These are phyloP conservation scores for Trinectes maculatus DNA, from an alignment of 2,113 vertebrate species.

Conservation along the genomic window DNA sequence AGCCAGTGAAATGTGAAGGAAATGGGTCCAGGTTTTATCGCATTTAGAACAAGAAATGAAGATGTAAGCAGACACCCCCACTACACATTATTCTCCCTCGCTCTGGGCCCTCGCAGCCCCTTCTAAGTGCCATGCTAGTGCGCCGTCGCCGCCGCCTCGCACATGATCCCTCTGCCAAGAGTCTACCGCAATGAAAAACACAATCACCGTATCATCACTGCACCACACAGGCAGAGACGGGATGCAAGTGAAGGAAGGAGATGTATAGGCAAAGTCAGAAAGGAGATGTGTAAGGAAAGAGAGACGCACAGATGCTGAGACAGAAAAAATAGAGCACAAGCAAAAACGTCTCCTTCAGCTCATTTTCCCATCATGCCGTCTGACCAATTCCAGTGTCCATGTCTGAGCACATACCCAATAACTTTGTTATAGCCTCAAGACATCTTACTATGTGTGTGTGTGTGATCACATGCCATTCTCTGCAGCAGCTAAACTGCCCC, in stretches of 20 bases:
- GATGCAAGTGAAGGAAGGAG: slow-evolving; percentile 22
- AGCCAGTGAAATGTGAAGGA: slow-evolving; percentile 36
- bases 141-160: slow-evolving; percentile 57
- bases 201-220: slow-evolving; percentile 52
- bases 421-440: slow-evolving; percentile 41
- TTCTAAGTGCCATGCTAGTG: slow-evolving; percentile 51
- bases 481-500: slow-evolving; percentile 41
- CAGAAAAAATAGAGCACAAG: slow-evolving; percentile 13
- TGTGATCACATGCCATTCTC: slow-evolving; percentile 58
- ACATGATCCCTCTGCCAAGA: slow-evolving; percentile 69
- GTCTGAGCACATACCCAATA: slow-evolving; percentile 34
- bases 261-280: slow-evolving; percentile 21
- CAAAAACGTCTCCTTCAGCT: slow-evolving; percentile 36
- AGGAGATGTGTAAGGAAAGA: neutral
- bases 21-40: slow-evolving; percentile 57
- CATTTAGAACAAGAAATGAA: slow-evolving; percentile 65
- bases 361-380: slow-evolving; percentile 28
- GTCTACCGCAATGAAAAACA: slow-evolving; percentile 56
- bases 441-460: slow-evolving; percentile 30
- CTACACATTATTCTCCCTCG: slow-evolving; percentile 21
- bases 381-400: slow-evolving; percentile 13
- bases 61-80: slow-evolving; percentile 44
- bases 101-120: slow-evolving; percentile 14
- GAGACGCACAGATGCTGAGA: slow-evolving; percentile 11
- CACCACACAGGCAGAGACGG: slow-evolving; percentile 44